These are phyloP conservation scores for Mesorhabditis sp. DNA, from an alignment of 2,888 invertebrate species.

Conservation along the genomic window DNA sequence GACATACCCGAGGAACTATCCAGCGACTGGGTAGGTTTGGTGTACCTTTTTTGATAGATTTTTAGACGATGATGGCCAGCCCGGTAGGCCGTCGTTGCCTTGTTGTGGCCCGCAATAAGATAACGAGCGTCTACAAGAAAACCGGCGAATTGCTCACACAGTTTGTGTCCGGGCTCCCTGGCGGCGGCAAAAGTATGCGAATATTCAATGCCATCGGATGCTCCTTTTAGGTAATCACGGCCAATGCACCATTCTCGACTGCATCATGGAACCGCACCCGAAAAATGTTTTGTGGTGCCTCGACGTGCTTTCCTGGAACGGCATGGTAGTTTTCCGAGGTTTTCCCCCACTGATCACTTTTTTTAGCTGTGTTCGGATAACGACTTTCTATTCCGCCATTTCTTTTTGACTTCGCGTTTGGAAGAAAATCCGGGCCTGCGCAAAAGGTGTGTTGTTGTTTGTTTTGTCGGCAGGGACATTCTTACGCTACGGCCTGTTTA, in stretches of 20 bases:
- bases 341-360: constrained; percentile 66
- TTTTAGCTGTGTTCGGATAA: constrained; percentile 18
- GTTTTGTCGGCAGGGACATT: not conserved
- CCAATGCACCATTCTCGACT: constrained; percentile 76
- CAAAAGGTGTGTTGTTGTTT: constrained; percentile 5
- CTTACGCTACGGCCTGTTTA: too few relatives aligned
- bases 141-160: constrained; percentile 57
- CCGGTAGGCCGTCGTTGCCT: constrained; percentile 79
- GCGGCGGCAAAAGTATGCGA: constrained; percentile 63
- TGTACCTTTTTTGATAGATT: not conserved
- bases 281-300: constrained; percentile 72
- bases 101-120: constrained; percentile 75
- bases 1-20: constrained; percentile 70
- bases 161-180: constrained; percentile 72
- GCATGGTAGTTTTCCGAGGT: constrained; percentile 71
- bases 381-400: constrained; percentile 75
- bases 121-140: constrained; percentile 62
- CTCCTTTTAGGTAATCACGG: not conserved
- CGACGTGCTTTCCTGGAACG: constrained; percentile 80
- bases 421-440: constrained; percentile 63
- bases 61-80: constrained; percentile 67
- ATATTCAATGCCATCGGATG: not conserved
- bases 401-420: constrained; percentile 75
- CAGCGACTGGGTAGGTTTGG: constrained; percentile 59
- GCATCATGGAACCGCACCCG: constrained; percentile 69